Base-by-base conservation (phyloP, 2,113 vertebrate species). In the Ursus arctos region DNA sequence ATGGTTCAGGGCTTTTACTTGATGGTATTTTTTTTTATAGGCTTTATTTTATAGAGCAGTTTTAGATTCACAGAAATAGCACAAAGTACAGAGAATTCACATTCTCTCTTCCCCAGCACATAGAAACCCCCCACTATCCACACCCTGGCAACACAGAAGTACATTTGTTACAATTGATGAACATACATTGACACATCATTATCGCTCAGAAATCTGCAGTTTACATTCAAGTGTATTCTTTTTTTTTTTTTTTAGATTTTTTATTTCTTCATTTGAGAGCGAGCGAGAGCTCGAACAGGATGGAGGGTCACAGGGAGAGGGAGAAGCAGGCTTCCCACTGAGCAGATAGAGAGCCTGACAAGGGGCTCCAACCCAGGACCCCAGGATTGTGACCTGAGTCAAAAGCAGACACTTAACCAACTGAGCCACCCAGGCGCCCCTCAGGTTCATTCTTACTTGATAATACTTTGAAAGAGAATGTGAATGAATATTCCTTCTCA, bases 1-100 rank as follows among this genome's bases (percentile, higher is more conserved):
- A 24, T 74, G 87, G 14, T 86, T 95, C 96, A 95, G 49, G 94
- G 15, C 31, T 77, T 88, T 95, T 90, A 94, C 63, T 89, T 59
- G 49, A 59, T 91, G 22, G 24, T 43, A 12, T 47, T 83, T 85
- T 49, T 18, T 77, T 24, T 72, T 9, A 80, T 69, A 31, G 80
- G 57, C 36, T 91, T 76, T 83, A 89, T 74, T 57, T 95, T 83
- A 91, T 85, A 95, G 57, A 95, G 36, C 28, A 91, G 36, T 69
- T 84, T 86, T 93, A 71, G 49, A 49, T 57, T 67, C 26, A 59
- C 36, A 82, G 85, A 88, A 85, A 94, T 87, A 74, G 55, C 15
- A 28, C 47, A 14, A 94, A 79, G 21, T 91, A 91, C 1, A 36
- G 33, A 92, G 74, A 31, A 40, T 91, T 94, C 51, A 28, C 47